Conservation (phyloP, 2,888 invertebrate species). For the Sericinus montela region DNA sequence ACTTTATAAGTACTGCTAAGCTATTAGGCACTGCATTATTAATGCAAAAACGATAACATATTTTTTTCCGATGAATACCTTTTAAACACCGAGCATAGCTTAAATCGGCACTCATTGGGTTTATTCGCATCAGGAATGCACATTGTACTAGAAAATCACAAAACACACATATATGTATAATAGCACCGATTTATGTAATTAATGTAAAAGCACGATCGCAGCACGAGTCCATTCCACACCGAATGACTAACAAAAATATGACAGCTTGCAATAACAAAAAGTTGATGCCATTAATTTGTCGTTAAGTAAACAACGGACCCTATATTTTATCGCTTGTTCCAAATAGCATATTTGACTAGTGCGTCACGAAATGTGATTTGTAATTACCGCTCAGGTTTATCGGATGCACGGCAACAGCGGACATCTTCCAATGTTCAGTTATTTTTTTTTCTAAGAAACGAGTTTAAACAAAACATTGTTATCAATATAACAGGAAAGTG, state of each 20-base stretch:
- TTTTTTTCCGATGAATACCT: constrained; percentile 34
- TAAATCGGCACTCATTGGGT: constrained; percentile 25
- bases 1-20: too few relatives aligned
- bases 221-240: constrained; percentile 36
- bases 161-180: constrained; percentile 10
- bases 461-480: too few relatives aligned
- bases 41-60: too few relatives aligned
- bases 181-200: background rate
- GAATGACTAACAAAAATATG: constrained; percentile 37
- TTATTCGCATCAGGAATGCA: constrained; percentile 44
- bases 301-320: constrained; percentile 41
- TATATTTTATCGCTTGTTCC: constrained; percentile 50
- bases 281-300: constrained; percentile 59
- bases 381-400: constrained; percentile 30
- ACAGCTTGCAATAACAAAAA: constrained; percentile 37
- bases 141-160: constrained; percentile 36
- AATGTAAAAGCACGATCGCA: constrained; percentile 8
- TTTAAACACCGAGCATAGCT: constrained; percentile 44
- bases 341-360: constrained; percentile 53
- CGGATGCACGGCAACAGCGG: constrained; percentile 20
- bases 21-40: too few relatives aligned
- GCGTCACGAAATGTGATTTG: constrained; percentile 53
- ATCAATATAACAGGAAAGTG: too few relatives aligned
- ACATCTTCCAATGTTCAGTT: background rate
- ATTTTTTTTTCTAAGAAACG: too few relatives aligned